Evolutionary conservation across 2,888 invertebrate species (phyloP), one percentile per base, ranked within the genome.

Genomic region (Drosophila seclusa): DNA sequence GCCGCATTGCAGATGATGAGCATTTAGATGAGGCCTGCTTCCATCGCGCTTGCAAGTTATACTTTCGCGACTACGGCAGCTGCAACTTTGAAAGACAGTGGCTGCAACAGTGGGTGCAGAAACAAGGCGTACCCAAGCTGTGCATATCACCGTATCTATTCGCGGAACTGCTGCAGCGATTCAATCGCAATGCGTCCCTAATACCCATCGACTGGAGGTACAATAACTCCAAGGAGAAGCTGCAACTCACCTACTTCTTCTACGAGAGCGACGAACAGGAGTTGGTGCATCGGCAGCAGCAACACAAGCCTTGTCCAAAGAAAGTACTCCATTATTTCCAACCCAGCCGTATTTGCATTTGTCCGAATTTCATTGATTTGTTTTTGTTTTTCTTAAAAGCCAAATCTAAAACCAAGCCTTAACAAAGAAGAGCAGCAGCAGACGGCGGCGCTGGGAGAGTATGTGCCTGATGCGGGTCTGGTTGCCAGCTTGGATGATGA

Each of bases 231-330:
- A 66, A 81, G 16, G 91, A 92, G 73, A 76, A 83, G 36, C 90
- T 92, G 58, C 71, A 72, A 62, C 69, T 90, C 4, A 91, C 87
- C 45, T 93, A 92, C 64, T 86, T 92, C 36, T 92, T 92, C 62
- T 92, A 90, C 65, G 89, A 90, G 21, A 68, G 18, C 10, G 65
- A 78, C n/a, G 16, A 78, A 10, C 55, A 82, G 50, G 79, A 78
- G 60, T 54, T 36, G 27, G 32, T 27, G 2, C 24, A 57, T n/a
- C 42, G 49, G n/a, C 27, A 60, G 7, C 10, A 16, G n/a, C 53
- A 42, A n/a, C 38, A 38, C 36, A 11, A 24, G 10, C 49, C 24
- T 7, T 21, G 13, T 18, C 1, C 13, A 40, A 29, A 3, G 29
- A n/a, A 57, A 10, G 57, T 42, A 16, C 49, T 18, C 27, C 27